A percentile compares a stretch with the other conserved stretches of the same genome.
Conservation (phyloP, 2,888 invertebrate species). For the Lithosia quadra region DNA sequence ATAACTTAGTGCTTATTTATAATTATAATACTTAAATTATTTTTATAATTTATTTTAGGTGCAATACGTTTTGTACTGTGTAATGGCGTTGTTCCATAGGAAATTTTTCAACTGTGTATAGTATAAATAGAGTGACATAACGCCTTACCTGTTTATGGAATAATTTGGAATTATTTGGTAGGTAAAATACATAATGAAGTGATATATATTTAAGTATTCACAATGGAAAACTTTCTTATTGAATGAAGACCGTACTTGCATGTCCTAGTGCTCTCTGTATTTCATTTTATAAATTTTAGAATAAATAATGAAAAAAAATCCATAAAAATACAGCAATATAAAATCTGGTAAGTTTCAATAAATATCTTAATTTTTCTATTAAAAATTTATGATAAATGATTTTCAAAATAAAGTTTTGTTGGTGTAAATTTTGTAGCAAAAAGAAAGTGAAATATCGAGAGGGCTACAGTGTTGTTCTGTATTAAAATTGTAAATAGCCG, state of each 20-base stretch:
- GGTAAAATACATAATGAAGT: neutral
- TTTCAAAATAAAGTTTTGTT: too few relatives aligned
- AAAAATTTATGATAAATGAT: too few relatives aligned
- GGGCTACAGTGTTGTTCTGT: slow-evolving; percentile 16
- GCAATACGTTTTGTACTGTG: slow-evolving; percentile 47
- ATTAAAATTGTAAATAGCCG: slow-evolving; percentile 74
- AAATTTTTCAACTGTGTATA: slow-evolving; percentile 15
- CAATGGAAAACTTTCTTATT: slow-evolving; percentile 16
- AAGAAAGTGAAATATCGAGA: slow-evolving; percentile 25
- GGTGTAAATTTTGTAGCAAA: slow-evolving; percentile 7
- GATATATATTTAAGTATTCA: slow-evolving; percentile 16
- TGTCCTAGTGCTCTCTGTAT: slow-evolving; percentile 29
- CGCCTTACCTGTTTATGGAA: neutral
- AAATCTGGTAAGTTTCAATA: neutral
- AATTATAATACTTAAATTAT: slow-evolving; percentile 45
- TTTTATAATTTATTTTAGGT: slow-evolving; percentile 52
- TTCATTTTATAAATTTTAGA: slow-evolving; percentile 6
- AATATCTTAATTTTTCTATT: neutral
- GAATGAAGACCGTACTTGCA: slow-evolving; percentile 21
- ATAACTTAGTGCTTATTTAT: slow-evolving; percentile 48
- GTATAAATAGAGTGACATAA: neutral
- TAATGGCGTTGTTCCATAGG: slow-evolving; percentile 28
- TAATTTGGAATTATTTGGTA: neutral
- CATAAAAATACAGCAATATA: neutral
- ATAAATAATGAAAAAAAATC: neutral